Evolutionary conservation across 1,140 invertebrate genomes (phyloP), one percentile per base, ranked within the genome.

Genomic region (Araneus ventricosus): DNA sequence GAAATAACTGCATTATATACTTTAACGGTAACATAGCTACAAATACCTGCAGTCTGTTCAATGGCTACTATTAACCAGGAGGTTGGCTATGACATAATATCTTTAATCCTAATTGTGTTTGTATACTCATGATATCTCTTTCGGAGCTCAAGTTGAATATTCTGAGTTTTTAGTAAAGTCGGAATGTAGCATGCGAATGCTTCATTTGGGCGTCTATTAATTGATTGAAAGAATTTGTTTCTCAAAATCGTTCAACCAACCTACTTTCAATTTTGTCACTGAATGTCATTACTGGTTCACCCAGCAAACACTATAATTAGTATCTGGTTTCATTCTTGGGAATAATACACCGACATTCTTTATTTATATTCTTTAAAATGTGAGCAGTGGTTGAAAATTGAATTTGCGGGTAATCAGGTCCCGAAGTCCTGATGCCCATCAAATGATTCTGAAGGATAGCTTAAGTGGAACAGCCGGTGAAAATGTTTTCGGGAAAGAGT

Each of bases 391-490:
- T 30, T 14, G 70, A 75, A 75, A 75, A 75, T 34, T 75, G 70
- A 75, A 75, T 75, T 75, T 75, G 10, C 4, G 70, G 30, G 14
- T 37, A 14, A 34, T 75, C 70, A 37, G 17, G 30, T 5, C 17
- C 10, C 14, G 37, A 20, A 34, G 17, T 10, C 30, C 10, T 75
- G 70, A 75, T 75, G 30, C 27, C 27, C 67, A 75, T 75, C 67
- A 75, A 75, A 75, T 75, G 67, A 75, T 75, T 75, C 70, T 20
- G 20, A 22, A 37, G 4, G 70, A 75, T 34, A 4, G 6, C 34
- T 84, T 90, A 90, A 80, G 79, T 90, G 17, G 89, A 70, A 80
- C 34, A 70, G 63, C 27, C 37, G 61, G 67, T 22, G 75, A 80
- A 82, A 90, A 90, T 90, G 52, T 34, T 34, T 90, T 84, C 45